Conservation (phyloP, 53 echinoderm and acorn worm species). For the Actinopyga echinites region DNA sequence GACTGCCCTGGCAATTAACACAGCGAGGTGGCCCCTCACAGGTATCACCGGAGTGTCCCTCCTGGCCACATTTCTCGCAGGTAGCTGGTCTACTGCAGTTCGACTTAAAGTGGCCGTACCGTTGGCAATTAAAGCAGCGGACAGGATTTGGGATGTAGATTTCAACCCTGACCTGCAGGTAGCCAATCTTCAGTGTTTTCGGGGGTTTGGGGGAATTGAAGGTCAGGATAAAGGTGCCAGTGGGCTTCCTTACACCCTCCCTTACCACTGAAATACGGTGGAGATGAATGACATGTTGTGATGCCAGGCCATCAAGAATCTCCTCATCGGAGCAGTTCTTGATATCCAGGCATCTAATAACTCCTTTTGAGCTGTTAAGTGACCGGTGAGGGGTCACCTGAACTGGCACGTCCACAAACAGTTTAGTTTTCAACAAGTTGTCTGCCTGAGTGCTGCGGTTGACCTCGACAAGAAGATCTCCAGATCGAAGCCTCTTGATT, state of each 20-base stretch:
- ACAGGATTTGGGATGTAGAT: background rate
- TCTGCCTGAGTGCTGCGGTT: background rate
- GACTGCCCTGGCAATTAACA: too few relatives aligned
- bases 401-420: background rate
- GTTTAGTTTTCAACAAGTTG: background rate
- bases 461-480: background rate
- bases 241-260: background rate
- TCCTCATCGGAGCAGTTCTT: conserved; percentile 7
- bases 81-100: too few relatives aligned
- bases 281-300: background rate
- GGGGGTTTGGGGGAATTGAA: background rate
- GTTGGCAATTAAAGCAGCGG: conserved; percentile 21
- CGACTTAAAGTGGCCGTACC: background rate
- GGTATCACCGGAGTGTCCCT: too few relatives aligned
- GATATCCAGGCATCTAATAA: conserved; percentile 8
- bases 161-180: background rate
- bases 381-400: conserved; percentile 1
- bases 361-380: background rate
- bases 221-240: background rate
- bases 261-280: background rate
- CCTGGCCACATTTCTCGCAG: too few relatives aligned
- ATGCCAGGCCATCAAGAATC: background rate
- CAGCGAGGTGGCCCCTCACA: too few relatives aligned
- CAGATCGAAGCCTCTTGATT: too few relatives aligned
- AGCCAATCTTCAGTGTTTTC: background rate